Evolutionary conservation across 2,797 vertebrate species (phyloP), one percentile per base, ranked within the genome.

Genomic region (Diceros bicornis): DNA sequence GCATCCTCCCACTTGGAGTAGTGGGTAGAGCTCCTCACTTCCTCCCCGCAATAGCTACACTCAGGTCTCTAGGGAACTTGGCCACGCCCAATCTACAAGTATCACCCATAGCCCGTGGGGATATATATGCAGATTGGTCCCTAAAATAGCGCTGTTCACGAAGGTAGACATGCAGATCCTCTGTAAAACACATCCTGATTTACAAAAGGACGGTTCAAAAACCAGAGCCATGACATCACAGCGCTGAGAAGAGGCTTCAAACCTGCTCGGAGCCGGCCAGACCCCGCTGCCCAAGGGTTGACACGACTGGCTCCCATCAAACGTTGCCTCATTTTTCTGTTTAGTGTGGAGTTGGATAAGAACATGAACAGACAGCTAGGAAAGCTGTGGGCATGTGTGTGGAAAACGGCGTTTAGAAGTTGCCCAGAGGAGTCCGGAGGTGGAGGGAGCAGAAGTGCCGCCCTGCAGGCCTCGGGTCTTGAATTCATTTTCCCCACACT

Each of bases 401-500:
- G n/a, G 77, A 61, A 61, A 77, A 50, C 2, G 1, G 68, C 44
- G 0, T n/a, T 52, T 59, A 41, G 62, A 74, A 61, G 79, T 44
- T 47, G 59, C 34, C 74, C 52, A 2, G 75, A 89, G 62, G n/a
- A 52, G 75, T 41, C 57, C 55, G 5, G 50, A 69, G 37, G 57
- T 7, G 7, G 79, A 84, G 83, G 78, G 83, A 59, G n/a, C 52
- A 10, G 32, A 18, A 14, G 5, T 55, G 41, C 41, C 50, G 3
- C 13, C 50, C 37, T 1, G 1, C 27, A n/a, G 50, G 29, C 32
- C 21, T 84, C 0, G 1, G 44, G 64, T 11, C n/a, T 50, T 82
- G 72, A 91, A 44, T 84, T 88, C 89, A 88, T 90, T 97, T 88
- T 16, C 93, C 71, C 37, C 32, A 59, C 16, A 1, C 52, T 10